These are phyloP conservation scores for Acrobasis consociella DNA, from an alignment of 2,888 invertebrate genomes.

Conservation along the genomic window DNA sequence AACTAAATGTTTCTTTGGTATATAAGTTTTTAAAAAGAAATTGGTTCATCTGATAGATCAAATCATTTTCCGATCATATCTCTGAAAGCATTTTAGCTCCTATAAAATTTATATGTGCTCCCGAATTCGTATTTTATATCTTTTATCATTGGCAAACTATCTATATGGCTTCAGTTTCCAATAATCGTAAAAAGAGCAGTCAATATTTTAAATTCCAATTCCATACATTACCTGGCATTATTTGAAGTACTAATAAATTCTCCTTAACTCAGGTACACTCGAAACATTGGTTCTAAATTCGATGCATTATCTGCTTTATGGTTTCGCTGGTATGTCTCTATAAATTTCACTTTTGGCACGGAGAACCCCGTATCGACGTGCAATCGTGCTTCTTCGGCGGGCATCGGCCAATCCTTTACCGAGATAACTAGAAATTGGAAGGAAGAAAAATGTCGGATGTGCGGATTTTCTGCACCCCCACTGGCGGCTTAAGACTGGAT, in stretches of 20 bases:
- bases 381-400: slow-evolving; percentile 51
- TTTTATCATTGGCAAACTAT: not conserved
- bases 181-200: not conserved
- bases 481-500: slow-evolving; percentile 18
- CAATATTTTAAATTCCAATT: not conserved
- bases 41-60: too few species aligned
- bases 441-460: slow-evolving; percentile 39
- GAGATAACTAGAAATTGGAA: slow-evolving; percentile 58
- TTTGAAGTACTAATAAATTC: slow-evolving; percentile 14
- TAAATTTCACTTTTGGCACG: slow-evolving; percentile 68
- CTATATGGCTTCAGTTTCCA: not conserved
- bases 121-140: not conserved
- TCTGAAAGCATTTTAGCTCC: not conserved
- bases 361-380: slow-evolving; percentile 52
- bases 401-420: slow-evolving; percentile 57
- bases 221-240: slow-evolving; percentile 13
- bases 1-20: too few species aligned
- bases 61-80: too few species aligned
- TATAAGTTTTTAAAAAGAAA: too few species aligned
- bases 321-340: slow-evolving; percentile 57
- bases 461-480: slow-evolving; percentile 31
- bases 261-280: slow-evolving; percentile 11
- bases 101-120: slow-evolving; percentile 1
- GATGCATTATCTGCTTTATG: slow-evolving; percentile 37
- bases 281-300: slow-evolving; percentile 20